Conservation (phyloP, 2,888 invertebrate genomes). For the Meiosimyza platycephala region DNA sequence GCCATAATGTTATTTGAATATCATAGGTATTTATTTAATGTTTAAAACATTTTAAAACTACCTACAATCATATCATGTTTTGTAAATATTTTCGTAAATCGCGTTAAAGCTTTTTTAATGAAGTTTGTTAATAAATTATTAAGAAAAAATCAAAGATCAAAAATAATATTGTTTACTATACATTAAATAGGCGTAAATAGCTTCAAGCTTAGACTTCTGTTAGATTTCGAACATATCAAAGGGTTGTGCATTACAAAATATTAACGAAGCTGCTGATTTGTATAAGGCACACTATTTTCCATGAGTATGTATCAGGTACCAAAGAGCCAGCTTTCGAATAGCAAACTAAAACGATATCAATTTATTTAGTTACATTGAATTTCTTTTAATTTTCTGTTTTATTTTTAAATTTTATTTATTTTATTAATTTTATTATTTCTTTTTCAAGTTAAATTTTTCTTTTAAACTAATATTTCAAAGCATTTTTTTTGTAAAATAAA, state of each 20-base stretch:
- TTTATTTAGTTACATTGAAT: conserved; percentile 9
- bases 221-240: too few relatives aligned
- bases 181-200: too few relatives aligned
- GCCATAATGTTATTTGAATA: background rate
- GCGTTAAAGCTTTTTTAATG: conserved; percentile 43
- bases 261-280: too few relatives aligned
- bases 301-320: too few relatives aligned
- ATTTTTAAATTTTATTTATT: conserved; percentile 19
- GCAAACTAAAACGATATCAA: conserved; percentile 2
- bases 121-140: conserved; percentile 47
- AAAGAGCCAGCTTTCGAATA: too few relatives aligned
- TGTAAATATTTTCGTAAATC: conserved; percentile 36
- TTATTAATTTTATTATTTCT: conserved; percentile 36
- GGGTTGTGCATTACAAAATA: too few relatives aligned
- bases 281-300: too few relatives aligned
- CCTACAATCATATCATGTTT: conserved; percentile 19
- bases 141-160: too few relatives aligned
- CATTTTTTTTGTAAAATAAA: background rate
- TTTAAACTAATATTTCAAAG: conserved; percentile 35
- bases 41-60: background rate
- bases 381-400: conserved; percentile 17
- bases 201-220: too few relatives aligned
- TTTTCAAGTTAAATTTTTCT: conserved; percentile 41
- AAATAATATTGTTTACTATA: too few relatives aligned
- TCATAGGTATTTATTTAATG: background rate